A percentile compares a stretch with the other conserved stretches of the same genome.
Evolutionary conservation across 2,888 invertebrate genomes (phyloP).

Genomic region (Drosophila hawaiiensis): DNA sequence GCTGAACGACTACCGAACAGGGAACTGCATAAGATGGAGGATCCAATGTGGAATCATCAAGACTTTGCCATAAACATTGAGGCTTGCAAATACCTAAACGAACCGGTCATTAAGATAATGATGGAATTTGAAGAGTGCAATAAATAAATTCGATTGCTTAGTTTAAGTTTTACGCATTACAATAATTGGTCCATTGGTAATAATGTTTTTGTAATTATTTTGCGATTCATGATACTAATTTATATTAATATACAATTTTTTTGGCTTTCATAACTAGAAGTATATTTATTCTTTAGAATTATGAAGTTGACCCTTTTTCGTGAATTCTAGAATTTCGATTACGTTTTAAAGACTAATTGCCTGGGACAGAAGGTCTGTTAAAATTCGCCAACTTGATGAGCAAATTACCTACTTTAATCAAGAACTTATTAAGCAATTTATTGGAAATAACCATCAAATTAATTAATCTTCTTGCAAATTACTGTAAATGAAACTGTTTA

Average conservation of each 20-base stretch:
- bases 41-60: conserved; percentile 68
- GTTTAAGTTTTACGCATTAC: neutral
- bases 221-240: neutral
- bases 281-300: neutral
- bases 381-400: conserved; percentile 15
- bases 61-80: conserved; percentile 63
- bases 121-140: conserved; percentile 49
- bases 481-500: neutral
- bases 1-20: conserved; percentile 62
- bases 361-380: neutral
- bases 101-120: conserved; percentile 71
- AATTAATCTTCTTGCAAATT: neutral
- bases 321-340: neutral
- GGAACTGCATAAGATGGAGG: conserved; percentile 59
- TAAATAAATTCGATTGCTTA: conserved; percentile 24
- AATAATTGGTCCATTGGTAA: neutral
- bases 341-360: neutral
- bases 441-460: neutral
- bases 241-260: neutral
- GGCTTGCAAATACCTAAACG: conserved; percentile 64
- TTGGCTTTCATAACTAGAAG: neutral
- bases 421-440: neutral
- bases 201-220: neutral
- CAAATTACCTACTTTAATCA: conserved; percentile 7
- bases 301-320: neutral